phyloP scores from a whole-genome alignment of 2,113 vertebrate species.

The Labeo catla region DNA sequence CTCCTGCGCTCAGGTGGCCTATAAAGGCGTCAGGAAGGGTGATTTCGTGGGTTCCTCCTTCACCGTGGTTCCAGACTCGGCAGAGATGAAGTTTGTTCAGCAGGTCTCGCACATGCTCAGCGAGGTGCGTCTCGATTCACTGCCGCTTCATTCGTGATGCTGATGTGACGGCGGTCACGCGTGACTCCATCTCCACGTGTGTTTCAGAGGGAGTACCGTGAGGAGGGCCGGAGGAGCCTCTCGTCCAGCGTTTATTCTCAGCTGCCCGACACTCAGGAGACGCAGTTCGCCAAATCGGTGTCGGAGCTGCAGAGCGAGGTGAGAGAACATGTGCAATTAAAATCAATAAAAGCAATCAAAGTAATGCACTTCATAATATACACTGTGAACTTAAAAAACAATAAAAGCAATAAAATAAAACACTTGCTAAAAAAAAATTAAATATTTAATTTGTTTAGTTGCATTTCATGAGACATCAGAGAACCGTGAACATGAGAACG shows the following conservation, averaged over 20 bases:
- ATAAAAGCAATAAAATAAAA: no score
- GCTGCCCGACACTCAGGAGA: constrained; percentile 69
- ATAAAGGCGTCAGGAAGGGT: neutral
- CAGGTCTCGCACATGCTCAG: neutral
- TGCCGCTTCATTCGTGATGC: neutral
- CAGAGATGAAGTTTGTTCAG: constrained; percentile 11
- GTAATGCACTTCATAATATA: no score
- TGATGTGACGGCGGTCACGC: neutral
- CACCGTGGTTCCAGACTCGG: neutral
- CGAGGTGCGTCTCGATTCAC: neutral
- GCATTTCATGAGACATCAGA: no score
- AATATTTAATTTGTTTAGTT: no score
- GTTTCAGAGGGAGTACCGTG: constrained; percentile 71
- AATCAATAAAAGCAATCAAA: no score
- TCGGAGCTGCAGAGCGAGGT: constrained; percentile 45
- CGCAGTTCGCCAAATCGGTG: constrained; percentile 45
- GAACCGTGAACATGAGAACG: no score
- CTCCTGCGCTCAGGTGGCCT: neutral
- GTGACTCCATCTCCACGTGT: neutral
- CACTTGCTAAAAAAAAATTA: no score
- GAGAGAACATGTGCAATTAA: neutral
- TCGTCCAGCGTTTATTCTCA: constrained; percentile 68
- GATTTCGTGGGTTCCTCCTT: neutral
- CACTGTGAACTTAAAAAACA: no score
- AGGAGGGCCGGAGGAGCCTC: constrained; percentile 65